These are phyloP conservation scores for Drosophila saltans DNA, from an alignment of 1,140 invertebrate species.

Conservation along the genomic window DNA sequence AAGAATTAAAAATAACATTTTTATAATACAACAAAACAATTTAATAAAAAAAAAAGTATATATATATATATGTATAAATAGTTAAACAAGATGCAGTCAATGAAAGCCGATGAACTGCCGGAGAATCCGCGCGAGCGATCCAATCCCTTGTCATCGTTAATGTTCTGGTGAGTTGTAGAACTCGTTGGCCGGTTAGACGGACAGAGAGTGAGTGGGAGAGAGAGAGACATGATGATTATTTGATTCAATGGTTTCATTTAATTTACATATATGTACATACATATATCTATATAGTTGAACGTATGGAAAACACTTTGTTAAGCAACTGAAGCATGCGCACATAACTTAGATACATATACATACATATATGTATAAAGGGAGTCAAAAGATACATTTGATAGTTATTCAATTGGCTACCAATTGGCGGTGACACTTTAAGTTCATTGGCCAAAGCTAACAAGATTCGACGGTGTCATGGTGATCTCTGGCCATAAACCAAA, in stretches of 20 bases:
- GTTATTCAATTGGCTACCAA: constrained; percentile 61
- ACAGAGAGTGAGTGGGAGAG: background rate
- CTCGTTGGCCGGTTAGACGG: background rate
- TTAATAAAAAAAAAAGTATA: constrained; percentile 6
- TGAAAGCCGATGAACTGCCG: constrained; percentile 67
- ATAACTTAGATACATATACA: background rate
- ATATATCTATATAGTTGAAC: constrained; percentile 16
- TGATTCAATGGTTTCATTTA: constrained; percentile 62
- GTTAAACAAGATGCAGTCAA: constrained; percentile 59
- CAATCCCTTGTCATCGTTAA: constrained; percentile 61
- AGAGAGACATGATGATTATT: constrained; percentile 50
- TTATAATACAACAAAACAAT: constrained; percentile 9
- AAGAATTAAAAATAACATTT: background rate
- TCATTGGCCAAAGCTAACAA: background rate
- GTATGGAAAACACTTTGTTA: constrained; percentile 32
- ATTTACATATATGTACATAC: constrained; percentile 39
- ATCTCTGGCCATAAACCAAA: background rate
- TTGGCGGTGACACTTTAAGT: constrained; percentile 30
- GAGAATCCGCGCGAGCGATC: constrained; percentile 67
- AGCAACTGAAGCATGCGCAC: background rate
- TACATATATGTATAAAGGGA: background rate
- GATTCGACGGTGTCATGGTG: background rate
- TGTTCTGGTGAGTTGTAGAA: constrained; percentile 62
- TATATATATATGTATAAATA: constrained; percentile 3
- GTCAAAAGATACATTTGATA: constrained; percentile 25